phyloP scores from a whole-genome alignment of 2,888 invertebrate genomes.

The Caenorhabditis japonica region DNA sequence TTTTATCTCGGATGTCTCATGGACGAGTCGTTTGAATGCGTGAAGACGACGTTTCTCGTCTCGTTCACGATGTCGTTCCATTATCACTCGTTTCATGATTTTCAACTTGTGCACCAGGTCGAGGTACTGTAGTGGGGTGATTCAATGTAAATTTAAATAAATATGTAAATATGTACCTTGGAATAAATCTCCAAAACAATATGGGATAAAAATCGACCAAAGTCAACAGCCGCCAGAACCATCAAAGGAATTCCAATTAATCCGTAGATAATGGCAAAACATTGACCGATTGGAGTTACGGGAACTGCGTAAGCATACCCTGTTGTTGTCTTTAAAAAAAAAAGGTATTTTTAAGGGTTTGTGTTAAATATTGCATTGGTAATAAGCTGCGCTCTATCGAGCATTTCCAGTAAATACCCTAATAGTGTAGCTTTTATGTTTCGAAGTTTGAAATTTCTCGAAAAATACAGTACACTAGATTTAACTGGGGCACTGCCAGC shows the following conservation, averaged over 20 bases:
- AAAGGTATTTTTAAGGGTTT: neutral
- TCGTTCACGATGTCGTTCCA: slow-evolving; percentile 27
- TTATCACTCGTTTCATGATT: slow-evolving; percentile 32
- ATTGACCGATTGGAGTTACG: slow-evolving; percentile 71
- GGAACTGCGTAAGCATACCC: slow-evolving; percentile 75
- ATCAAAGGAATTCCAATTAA: slow-evolving; percentile 73
- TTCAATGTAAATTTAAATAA: too few relatives aligned
- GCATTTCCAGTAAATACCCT: too few relatives aligned
- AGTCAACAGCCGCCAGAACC: slow-evolving; percentile 76
- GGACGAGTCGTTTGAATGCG: slow-evolving; percentile 41
- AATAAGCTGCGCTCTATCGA: too few relatives aligned
- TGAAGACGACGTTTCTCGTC: slow-evolving; percentile 34
- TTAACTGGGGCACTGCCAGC: too few relatives aligned
- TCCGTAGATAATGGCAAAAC: slow-evolving; percentile 74
- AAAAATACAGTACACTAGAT: too few relatives aligned
- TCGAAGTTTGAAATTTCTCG: too few relatives aligned
- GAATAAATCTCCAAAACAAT: slow-evolving; percentile 70
- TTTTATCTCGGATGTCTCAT: slow-evolving; percentile 27
- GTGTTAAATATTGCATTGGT: too few relatives aligned
- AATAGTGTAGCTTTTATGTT: too few relatives aligned
- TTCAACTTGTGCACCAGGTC: slow-evolving; percentile 42
- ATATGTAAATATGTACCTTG: slow-evolving; percentile 56
- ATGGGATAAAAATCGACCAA: slow-evolving; percentile 76
- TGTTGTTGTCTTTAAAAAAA: slow-evolving; percentile 69
- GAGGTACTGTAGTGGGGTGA: slow-evolving; percentile 38